phyloP scores from a whole-genome alignment of 2,888 invertebrate species.

The Drosophila atroscutellata region DNA sequence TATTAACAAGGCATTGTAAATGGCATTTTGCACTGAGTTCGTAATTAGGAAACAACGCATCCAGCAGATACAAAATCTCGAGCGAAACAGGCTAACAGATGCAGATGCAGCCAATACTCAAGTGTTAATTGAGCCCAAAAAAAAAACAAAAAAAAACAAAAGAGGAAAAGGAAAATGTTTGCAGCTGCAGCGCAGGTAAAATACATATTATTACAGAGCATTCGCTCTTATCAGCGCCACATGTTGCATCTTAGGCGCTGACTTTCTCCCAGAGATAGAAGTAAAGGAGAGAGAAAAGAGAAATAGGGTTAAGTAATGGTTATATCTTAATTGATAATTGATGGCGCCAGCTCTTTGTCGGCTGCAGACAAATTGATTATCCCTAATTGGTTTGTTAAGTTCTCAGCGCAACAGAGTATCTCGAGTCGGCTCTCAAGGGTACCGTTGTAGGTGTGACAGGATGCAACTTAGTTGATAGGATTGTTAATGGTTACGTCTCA shows the following conservation, averaged over 20 bases:
- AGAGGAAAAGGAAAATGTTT: slow-evolving; percentile 5
- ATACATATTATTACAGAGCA: neutral
- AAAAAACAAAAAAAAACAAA: slow-evolving; percentile 6
- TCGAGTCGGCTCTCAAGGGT: slow-evolving; percentile 11
- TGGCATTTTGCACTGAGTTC: slow-evolving; percentile 72
- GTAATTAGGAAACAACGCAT: slow-evolving; percentile 74
- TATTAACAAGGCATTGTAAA: slow-evolving; percentile 66
- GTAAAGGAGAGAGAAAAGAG: slow-evolving; percentile 10
- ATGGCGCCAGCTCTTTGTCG: slow-evolving; percentile 62
- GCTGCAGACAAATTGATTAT: slow-evolving; percentile 66
- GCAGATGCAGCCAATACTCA: slow-evolving; percentile 31
- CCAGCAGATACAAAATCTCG: slow-evolving; percentile 18
- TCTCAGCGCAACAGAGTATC: slow-evolving; percentile 10
- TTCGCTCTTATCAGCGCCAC: slow-evolving; percentile 40
- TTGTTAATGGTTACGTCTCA: neutral
- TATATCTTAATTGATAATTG: slow-evolving; percentile 56
- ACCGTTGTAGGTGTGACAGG: slow-evolving; percentile 39
- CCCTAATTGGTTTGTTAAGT: slow-evolving; percentile 56
- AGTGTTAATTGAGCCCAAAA: slow-evolving; percentile 56
- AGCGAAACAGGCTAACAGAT: slow-evolving; percentile 6
- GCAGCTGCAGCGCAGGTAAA: slow-evolving; percentile 57
- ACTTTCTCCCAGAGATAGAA: slow-evolving; percentile 48
- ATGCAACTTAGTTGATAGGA: slow-evolving; percentile 19
- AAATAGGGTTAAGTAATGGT: slow-evolving; percentile 31
- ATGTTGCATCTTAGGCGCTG: slow-evolving; percentile 38